Base-by-base conservation (phyloP, 1,140 invertebrate genomes). In the Drosophila punjabiensis region DNA sequence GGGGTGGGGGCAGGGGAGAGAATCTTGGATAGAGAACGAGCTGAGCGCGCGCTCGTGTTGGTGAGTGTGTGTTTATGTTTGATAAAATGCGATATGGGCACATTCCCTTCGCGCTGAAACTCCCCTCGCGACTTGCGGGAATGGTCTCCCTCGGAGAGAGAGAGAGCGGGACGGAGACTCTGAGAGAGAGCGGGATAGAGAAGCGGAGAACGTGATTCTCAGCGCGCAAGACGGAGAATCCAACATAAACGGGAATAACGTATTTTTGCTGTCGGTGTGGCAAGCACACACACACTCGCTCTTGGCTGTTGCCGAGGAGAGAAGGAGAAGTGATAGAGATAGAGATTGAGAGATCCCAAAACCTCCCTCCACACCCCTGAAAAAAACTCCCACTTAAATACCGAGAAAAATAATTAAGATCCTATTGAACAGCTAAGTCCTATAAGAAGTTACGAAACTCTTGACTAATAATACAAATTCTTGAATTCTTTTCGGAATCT, bases 31-130 rank as follows among this genome's bases (percentile, higher is more conserved):
- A 50, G 47, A 64, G 39, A 50, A 69, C 18, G 37, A 52, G 53
- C 53, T 30, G 10, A 45, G 16, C 32, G 61, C 47, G 50, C 45
- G 48, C 69, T 47, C 60, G 78, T 76, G 56, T 82, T 69, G 70
- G 81, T 76, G 78, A 79, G 71, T 75, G 82, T 85, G 76, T 90
- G 82, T 90, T 85, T 82, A 86, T 90, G 82, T 90, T 90, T 90
- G 86, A 90, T 90, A 90, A 90, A 90, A 90, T 90, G 87, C 87
- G 86, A 90, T 90, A 90, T 90, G 86, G 87, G 87, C 87, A 90
- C 86, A 90, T 90, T 88, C 80, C 79, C 84, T 77, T 81, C 69
- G 75, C 85, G 63, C 78, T 78, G 56, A 81, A 85, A 90, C 81
- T 84, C 75, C 85, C 81, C 67, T 76, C 62, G 71, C 81, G 64